Base-by-base conservation (phyloP, 2,888 invertebrate species). In the Scaptomyza tumidula region DNA sequence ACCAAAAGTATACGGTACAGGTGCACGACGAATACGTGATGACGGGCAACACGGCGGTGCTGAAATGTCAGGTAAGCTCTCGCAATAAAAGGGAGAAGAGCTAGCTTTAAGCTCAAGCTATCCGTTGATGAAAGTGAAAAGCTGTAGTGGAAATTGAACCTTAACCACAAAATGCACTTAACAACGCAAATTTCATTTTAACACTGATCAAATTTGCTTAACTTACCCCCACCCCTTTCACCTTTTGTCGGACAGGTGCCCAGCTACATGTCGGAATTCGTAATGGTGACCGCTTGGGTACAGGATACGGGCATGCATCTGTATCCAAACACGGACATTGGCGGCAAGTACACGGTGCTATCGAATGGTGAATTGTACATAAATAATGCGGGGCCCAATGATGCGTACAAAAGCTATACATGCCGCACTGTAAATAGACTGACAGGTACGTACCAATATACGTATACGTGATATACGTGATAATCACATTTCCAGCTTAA, bases 1-100 rank as follows among this genome's bases (percentile, higher is more conserved):
- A 95, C 91, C 95, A 96, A 89, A 96, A 96, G 84, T 98, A 97
- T 94, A 96, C 97, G 81, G 96, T 98, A 52, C 96, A 96, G 93
- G 97, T 98, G 76, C 96, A 96, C 78, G 97, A 98, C 92, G 97
- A 97, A 91, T 97, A 97, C 93, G 97, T 97, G 89, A 96, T 97
- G 93, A 94, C 96, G 62, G 98, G 98, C 59, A 98, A 98, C 92
- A 97, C 97, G 11, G 98, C 97, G 3, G 95, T 98, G 71, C 94
- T 98, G 75, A 95, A 96, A 90, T 98, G 98, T 92, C 95, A 96
- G 89, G 92, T 92, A 76, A 90, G 89, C 79, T n/a, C 10, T 3
- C 0, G 9, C 19, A 6, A 6, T 6, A 45, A 9, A 10, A 10
- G 1, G 0, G 27, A 48, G 16, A 13, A 5, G 33, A 0, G 11